Percentiles rank a stretch among this genome's conserved stretches.
These are phyloP conservation scores for Calvadosia cruxmelitensis DNA, from an alignment of 30 jellyfish, hydroid and myxozoan species.

Conservation along the genomic window DNA sequence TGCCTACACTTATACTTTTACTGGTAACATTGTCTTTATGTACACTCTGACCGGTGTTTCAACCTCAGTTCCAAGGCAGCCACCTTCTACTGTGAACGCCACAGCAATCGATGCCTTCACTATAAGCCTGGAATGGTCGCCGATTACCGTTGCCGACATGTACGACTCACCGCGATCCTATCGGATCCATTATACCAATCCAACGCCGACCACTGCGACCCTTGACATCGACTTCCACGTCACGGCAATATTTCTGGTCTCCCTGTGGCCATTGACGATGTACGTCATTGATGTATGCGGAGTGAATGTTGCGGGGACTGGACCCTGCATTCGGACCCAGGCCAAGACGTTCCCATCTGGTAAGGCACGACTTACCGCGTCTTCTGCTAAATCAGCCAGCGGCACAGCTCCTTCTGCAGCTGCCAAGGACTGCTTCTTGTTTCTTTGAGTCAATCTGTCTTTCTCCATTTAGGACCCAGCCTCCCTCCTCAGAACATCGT, in stretches of 20 bases:
- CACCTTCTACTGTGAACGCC: slow-evolving; percentile 35
- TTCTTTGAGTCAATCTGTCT: not conserved
- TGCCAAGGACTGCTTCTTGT: too few species aligned
- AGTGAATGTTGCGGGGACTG: slow-evolving; percentile 40
- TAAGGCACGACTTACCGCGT: too few species aligned
- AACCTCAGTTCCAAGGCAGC: slow-evolving; percentile 47
- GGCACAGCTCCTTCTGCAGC: too few species aligned
- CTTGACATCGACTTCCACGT: slow-evolving; percentile 4
- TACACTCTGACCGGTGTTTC: too few species aligned
- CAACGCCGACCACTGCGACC: slow-evolving; percentile 7
- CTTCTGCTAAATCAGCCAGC: too few species aligned
- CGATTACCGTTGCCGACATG: slow-evolving; percentile 25
- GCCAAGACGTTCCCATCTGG: slow-evolving; percentile 1
- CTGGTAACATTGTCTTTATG: too few species aligned
- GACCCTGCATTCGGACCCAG: slow-evolving; percentile 61
- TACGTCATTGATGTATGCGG: slow-evolving; percentile 46
- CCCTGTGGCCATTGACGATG: slow-evolving; percentile 29
- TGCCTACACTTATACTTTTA: too few species aligned
- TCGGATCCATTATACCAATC: slow-evolving; percentile 13
- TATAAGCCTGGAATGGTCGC: slow-evolving; percentile 30
- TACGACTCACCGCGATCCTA: slow-evolving; percentile 39
- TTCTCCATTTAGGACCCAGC: not conserved
- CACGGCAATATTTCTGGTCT: slow-evolving; percentile 2
- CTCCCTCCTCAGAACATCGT: not conserved
- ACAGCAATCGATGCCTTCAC: slow-evolving; percentile 20